Conservation (phyloP, 1,140 invertebrate genomes). For the Zaprionus capensis region DNA sequence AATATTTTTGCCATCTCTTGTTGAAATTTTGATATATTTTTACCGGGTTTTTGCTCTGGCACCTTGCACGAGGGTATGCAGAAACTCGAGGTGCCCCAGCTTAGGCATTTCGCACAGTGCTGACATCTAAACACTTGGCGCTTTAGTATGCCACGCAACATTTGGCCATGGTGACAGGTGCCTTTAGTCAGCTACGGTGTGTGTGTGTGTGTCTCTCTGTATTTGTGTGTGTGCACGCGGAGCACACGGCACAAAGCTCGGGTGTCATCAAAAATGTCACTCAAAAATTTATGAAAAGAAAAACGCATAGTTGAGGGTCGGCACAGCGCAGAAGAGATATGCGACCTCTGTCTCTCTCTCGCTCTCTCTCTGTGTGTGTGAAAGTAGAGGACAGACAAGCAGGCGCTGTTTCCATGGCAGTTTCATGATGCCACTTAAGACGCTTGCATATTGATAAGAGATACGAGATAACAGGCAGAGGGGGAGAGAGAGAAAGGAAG, state of each 20-base stretch:
- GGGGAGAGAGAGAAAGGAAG: neutral
- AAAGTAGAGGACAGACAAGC: constrained; percentile 20
- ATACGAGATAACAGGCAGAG: constrained; percentile 39
- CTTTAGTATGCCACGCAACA: constrained; percentile 76
- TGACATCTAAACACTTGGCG: constrained; percentile 80
- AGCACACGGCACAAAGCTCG: constrained; percentile 74
- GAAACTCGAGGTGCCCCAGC: neutral
- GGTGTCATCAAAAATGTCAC: constrained; percentile 82
- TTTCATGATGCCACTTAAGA: constrained; percentile 73
- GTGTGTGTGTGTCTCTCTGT: neutral
- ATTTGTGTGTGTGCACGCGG: constrained; percentile 10
- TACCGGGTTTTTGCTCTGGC: neutral
- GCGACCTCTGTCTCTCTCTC: neutral
- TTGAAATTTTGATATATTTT: constrained; percentile 11
- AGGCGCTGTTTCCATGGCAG: constrained; percentile 53
- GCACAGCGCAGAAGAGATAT: constrained; percentile 24
- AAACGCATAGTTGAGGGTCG: constrained; percentile 54
- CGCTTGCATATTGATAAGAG: constrained; percentile 76
- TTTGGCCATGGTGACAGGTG: constrained; percentile 80
- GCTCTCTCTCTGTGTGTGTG: constrained; percentile 2
- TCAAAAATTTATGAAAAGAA: constrained; percentile 80
- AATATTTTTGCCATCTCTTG: constrained; percentile 2
- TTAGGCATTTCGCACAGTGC: constrained; percentile 38
- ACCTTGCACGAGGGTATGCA: constrained; percentile 38
- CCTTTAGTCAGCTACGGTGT: constrained; percentile 66